Evolutionary conservation across 2,888 invertebrate species (phyloP), one percentile per base, ranked within the genome.

Genomic region (Dinocampus coccinellae): DNA sequence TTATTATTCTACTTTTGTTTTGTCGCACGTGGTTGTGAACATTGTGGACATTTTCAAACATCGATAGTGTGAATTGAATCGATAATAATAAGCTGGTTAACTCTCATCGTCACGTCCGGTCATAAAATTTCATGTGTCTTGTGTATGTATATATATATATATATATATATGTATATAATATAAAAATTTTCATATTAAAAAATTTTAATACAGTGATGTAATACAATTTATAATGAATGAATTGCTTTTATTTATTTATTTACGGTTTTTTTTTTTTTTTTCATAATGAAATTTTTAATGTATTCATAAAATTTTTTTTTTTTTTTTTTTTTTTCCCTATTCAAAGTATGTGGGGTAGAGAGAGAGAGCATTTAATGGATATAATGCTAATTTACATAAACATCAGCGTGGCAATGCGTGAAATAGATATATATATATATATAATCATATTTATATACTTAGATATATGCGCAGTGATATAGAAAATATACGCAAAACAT

Each of bases 101-200:
- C 84, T 85, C 84, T 85, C 85, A 70, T 72, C 75, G 84, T 80
- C 86, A 86, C 86, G 86, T 80, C 73, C 81, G 82, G 16, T 24
- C 33, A 47, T 71, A 60, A 71, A 71, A 69, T 26, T 29, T 57
- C 33, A 42, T 65, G 57, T 61, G 29, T 24, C 24, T 29, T 26
- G 20, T 47, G 58, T 58, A 47, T 42, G 39, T 47, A n/a, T n/a
- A 47, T 47, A 7, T 42, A 42, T 47, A 47, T 4, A 16, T n/a
- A 47, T 47, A 47, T 16, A 16, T 47, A 47, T 0, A 16, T 47
- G 6, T 7, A 4, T 29, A 29, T 29, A 29, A 29, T 7, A 7
- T 29, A 47, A n/a, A 7, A n/a, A 20, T 16, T 47, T 39, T n/a
- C 39, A 3, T n/a, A 16, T 20, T 3, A 47, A 16, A 47, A 47